Percentiles rank a stretch among this genome's conserved stretches.
Evolutionary conservation across 2,888 invertebrate genomes (phyloP).

Genomic region (Conistra vaccinii): DNA sequence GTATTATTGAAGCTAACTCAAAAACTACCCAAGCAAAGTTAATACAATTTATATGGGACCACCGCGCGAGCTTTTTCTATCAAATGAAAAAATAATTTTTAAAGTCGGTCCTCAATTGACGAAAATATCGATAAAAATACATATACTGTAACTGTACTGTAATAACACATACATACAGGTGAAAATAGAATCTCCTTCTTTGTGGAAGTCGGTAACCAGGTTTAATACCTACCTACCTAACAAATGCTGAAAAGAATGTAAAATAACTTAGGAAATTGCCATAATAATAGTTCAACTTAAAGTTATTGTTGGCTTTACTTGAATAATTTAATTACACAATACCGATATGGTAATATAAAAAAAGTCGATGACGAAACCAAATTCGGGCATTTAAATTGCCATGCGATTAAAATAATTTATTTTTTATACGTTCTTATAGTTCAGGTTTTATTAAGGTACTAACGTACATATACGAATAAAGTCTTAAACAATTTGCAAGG

Average conservation of each 20-base stretch:
- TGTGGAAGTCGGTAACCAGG: too few relatives aligned
- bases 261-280: background rate
- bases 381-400: background rate
- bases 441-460: conserved; percentile 9
- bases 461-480: conserved; percentile 5
- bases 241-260: background rate
- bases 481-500: background rate
- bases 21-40: too few relatives aligned
- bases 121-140: too few relatives aligned
- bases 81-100: too few relatives aligned
- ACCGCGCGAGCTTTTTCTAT: too few relatives aligned
- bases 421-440: conserved; percentile 3
- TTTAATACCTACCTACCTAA: background rate
- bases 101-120: too few relatives aligned
- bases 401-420: conserved; percentile 11
- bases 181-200: too few relatives aligned
- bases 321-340: background rate
- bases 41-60: too few relatives aligned
- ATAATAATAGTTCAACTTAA: background rate
- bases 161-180: too few relatives aligned
- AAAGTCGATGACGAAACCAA: background rate
- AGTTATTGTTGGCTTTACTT: background rate
- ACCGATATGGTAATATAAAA: background rate
- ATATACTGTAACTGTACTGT: too few relatives aligned
- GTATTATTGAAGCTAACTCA: too few relatives aligned